These are phyloP conservation scores for Lucifuga dentata DNA, from an alignment of 2,113 vertebrate genomes.

Conservation along the genomic window DNA sequence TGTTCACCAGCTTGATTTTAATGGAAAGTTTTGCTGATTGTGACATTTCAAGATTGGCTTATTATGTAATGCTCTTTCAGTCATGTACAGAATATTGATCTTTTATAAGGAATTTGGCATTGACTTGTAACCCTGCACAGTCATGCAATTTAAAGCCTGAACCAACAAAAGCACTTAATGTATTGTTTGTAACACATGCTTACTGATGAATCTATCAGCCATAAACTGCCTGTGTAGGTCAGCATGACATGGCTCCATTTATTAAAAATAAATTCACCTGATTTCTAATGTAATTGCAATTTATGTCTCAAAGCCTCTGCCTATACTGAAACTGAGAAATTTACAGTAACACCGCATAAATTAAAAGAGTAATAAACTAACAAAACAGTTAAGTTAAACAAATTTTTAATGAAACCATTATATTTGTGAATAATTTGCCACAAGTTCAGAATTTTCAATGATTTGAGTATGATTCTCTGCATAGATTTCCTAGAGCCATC, in stretches of 20 bases:
- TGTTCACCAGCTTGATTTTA: constrained; percentile 42
- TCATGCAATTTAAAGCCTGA: constrained; percentile 67
- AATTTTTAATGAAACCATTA: no score
- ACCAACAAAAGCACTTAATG: constrained; percentile 78
- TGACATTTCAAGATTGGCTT: constrained; percentile 37
- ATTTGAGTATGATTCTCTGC: no score
- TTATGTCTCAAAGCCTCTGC: constrained; percentile 72
- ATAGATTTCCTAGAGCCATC: no score
- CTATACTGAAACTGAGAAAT: no score
- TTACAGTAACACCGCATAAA: no score
- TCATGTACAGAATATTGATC: constrained; percentile 26
- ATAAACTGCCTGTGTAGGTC: constrained; percentile 74
- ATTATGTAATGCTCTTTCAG: constrained; percentile 36
- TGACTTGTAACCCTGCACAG: constrained; percentile 55
- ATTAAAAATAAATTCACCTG: constrained; percentile 68
- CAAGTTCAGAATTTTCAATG: no score
- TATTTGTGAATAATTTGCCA: no score
- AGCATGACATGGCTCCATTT: constrained; percentile 72
- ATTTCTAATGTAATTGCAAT: constrained; percentile 77
- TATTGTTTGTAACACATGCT: constrained; percentile 70
- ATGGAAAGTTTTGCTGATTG: constrained; percentile 25
- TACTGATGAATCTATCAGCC: constrained; percentile 70
- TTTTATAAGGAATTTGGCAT: constrained; percentile 48
- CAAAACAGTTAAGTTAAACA: no score
- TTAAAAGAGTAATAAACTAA: no score